Percentiles rank a stretch among this genome's conserved stretches.
These are phyloP conservation scores for Petrocephalus microphthalmus DNA, from an alignment of 2,113 vertebrate genomes.

Conservation along the genomic window DNA sequence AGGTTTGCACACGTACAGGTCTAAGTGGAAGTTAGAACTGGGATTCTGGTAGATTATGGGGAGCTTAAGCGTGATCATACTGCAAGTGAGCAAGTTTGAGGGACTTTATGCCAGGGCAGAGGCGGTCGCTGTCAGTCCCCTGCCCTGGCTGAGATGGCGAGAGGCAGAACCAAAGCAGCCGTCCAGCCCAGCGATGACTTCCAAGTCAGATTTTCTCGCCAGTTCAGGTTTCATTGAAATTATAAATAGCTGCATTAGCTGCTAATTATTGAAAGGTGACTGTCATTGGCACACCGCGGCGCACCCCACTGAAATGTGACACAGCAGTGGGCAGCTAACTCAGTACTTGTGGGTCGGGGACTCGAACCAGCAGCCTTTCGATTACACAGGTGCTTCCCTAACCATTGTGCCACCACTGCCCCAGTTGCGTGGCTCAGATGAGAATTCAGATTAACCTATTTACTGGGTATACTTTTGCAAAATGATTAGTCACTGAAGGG, in stretches of 20 bases:
- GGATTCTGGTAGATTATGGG: not conserved
- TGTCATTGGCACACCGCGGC: no score
- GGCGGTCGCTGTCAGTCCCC: not conserved
- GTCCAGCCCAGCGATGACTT: not conserved
- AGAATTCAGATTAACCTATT: not conserved
- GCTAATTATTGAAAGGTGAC: not conserved
- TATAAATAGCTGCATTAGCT: not conserved
- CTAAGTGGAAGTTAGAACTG: not conserved
- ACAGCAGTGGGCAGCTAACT: no score
- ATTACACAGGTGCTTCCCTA: no score
- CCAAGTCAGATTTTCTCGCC: not conserved
- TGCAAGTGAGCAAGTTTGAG: not conserved
- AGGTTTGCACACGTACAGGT: not conserved
- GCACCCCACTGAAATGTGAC: no score
- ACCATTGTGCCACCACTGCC: no score
- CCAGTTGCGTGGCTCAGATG: not conserved
- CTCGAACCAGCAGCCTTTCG: no score
- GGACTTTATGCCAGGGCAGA: not conserved
- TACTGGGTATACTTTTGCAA: not conserved
- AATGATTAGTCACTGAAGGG: not conserved
- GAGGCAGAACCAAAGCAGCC: not conserved
- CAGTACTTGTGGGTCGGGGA: no score
- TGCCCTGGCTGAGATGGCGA: not conserved
- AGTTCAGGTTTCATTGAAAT: not conserved
- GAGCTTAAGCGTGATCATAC: not conserved